Percentiles rank a stretch among this genome's conserved stretches.
Evolutionary conservation across 2,797 vertebrate genomes (phyloP).

Genomic region (Novumbra hubbsi): DNA sequence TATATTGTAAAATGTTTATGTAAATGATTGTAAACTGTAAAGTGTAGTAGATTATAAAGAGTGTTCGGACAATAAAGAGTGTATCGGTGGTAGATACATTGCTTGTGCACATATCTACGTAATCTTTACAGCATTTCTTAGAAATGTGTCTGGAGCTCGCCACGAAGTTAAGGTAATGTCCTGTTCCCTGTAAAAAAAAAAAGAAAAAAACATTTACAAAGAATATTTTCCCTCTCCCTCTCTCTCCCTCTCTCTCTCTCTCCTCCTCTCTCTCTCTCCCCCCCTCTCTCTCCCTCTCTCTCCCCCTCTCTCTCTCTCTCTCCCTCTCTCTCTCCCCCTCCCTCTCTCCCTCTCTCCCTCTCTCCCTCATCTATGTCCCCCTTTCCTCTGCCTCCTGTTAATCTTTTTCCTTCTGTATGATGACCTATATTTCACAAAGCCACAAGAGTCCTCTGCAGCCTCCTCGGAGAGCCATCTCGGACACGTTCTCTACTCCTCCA

Average conservation of each 20-base stretch:
- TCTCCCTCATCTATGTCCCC: background rate
- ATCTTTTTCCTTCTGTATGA: constrained; percentile 10
- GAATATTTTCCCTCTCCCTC: background rate
- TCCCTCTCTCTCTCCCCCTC: constrained; percentile 3
- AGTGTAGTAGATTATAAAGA: no score
- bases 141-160: background rate
- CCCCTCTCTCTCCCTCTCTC: background rate
- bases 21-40: no score
- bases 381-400: background rate
- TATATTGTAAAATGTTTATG: no score
- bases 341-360: background rate
- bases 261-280: background rate
- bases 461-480: constrained; percentile 10
- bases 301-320: background rate
- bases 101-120: background rate
- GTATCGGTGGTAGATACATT: background rate
- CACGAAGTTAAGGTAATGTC: background rate
- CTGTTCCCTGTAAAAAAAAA: background rate
- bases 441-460: constrained; percentile 6
- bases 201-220: background rate
- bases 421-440: constrained; percentile 26
- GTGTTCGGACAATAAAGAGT: background rate
- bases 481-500: constrained; percentile 9
- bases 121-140: background rate
- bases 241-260: constrained; percentile 1